These are phyloP conservation scores for Bombus terrestris DNA, from an alignment of 1,140 invertebrate species.

Conservation along the genomic window DNA sequence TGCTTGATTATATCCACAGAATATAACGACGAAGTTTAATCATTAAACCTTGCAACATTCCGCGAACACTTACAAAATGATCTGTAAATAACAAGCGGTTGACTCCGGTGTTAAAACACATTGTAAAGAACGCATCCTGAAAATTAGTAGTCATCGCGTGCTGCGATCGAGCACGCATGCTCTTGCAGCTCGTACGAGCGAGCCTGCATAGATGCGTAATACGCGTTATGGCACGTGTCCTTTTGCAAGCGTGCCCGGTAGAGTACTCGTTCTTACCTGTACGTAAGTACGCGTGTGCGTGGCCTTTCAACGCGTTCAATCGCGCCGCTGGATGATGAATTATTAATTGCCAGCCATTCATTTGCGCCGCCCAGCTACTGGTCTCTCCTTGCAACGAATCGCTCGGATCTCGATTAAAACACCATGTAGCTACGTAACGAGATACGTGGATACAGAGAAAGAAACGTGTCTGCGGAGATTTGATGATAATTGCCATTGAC, in stretches of 20 bases:
- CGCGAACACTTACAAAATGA: neutral
- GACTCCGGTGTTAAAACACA: neutral
- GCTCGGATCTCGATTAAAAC: conserved; percentile 24
- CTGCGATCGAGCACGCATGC: conserved; percentile 43
- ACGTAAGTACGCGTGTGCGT: conserved; percentile 26
- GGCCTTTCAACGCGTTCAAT: conserved; percentile 37
- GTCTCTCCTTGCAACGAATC: conserved; percentile 3
- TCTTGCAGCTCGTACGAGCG: neutral
- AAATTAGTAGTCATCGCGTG: conserved; percentile 59
- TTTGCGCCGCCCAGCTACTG: conserved; percentile 40
- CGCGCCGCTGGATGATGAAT: conserved; percentile 55
- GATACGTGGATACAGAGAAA: neutral
- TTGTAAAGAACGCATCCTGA: conserved; percentile 5
- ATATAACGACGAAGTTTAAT: neutral
- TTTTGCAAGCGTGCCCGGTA: conserved; percentile 15
- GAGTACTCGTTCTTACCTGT: conserved; percentile 9
- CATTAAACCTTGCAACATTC: neutral
- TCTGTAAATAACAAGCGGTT: neutral
- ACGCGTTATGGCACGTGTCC: conserved; percentile 54
- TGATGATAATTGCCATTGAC: neutral
- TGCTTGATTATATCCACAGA: neutral
- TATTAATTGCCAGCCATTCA: conserved; percentile 61
- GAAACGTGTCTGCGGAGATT: neutral
- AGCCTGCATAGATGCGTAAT: conserved; percentile 34
- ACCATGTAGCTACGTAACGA: neutral